These are phyloP conservation scores for Laupala kohalensis DNA, from an alignment of 1,140 invertebrate genomes.

Conservation along the genomic window DNA sequence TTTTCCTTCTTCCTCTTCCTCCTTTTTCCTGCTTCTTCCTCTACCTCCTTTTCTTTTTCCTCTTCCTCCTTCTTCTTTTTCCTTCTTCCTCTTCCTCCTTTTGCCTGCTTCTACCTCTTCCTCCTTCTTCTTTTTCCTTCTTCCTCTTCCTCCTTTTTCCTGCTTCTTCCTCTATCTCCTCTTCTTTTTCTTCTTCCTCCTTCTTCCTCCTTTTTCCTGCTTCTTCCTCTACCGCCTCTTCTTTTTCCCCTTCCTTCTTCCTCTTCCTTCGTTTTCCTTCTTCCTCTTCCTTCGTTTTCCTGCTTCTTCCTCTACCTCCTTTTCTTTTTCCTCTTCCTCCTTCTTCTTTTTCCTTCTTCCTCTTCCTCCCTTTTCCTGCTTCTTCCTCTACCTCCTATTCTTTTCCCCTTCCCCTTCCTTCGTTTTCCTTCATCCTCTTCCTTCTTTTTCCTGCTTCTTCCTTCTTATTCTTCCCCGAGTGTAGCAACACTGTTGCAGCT, in stretches of 20 bases:
- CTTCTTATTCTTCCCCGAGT: too few species aligned
- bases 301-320: not conserved
- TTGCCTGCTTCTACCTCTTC: not conserved
- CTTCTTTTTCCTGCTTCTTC: not conserved
- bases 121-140: not conserved
- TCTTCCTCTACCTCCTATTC: not conserved
- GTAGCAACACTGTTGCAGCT: too few species aligned
- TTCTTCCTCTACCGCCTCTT: not conserved
- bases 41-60: not conserved
- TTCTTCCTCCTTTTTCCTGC: not conserved
- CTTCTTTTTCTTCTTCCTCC: not conserved
- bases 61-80: slow-evolving; percentile 1
- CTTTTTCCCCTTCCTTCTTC: too few species aligned
- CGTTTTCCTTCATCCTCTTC: too few species aligned
- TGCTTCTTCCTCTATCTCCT: too few species aligned
- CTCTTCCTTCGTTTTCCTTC: too few species aligned
- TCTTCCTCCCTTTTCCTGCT: not conserved
- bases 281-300: too few species aligned
- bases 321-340: not conserved
- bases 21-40: too few species aligned
- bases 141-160: too few species aligned
- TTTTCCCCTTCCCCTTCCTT: too few species aligned
- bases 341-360: not conserved
- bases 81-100: not conserved
- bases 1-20: not conserved